These are phyloP conservation scores for Acanthornis magna DNA, from an alignment of 2,797 vertebrate species.

Conservation along the genomic window DNA sequence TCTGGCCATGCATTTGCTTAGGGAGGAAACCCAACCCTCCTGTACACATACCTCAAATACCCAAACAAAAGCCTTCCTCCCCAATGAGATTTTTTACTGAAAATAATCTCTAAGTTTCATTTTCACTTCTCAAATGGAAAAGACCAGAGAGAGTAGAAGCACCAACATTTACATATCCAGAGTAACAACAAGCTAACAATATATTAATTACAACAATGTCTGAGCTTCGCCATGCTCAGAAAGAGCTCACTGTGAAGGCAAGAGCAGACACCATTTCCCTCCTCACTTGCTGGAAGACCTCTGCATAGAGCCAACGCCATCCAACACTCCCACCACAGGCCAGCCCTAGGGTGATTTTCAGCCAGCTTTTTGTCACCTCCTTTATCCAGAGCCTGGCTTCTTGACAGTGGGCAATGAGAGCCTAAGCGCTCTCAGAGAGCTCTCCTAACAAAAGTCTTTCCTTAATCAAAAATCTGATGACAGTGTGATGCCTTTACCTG, in stretches of 20 bases:
- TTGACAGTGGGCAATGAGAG: neutral
- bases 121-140: neutral
- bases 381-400: neutral
- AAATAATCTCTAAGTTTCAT: neutral
- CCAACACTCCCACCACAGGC: neutral
- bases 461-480: constrained; percentile 34
- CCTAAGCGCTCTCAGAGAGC: neutral
- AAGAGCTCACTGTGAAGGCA: neutral
- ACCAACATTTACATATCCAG: neutral
- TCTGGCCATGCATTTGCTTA: neutral
- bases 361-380: neutral
- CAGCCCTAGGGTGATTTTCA: neutral
- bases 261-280: neutral
- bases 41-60: neutral
- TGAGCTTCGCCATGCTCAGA: neutral
- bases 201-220: neutral
- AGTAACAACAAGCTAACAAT: constrained; percentile 26
- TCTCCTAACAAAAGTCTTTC: neutral
- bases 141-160: neutral
- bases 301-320: neutral
- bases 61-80: neutral
- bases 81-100: neutral
- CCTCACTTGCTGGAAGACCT: neutral
- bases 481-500: neutral
- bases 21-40: neutral